Conservation (phyloP, 2,113 vertebrate species). For the Symphodus melops region DNA sequence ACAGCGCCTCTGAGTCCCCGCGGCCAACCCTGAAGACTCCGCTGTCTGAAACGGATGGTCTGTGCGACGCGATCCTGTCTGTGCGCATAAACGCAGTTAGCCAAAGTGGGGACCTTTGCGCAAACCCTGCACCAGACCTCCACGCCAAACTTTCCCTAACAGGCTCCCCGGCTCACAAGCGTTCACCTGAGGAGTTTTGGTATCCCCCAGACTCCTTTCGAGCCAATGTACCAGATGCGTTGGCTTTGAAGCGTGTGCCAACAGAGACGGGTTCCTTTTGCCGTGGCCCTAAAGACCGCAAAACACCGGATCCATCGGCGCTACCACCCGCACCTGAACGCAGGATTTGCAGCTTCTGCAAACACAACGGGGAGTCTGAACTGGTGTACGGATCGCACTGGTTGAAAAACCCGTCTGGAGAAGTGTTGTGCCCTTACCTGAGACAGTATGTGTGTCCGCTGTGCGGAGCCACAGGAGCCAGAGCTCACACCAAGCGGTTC, state of each 20-base stretch:
- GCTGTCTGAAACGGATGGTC: neutral
- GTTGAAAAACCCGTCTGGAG: conserved; percentile 82
- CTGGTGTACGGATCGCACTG: conserved; percentile 84
- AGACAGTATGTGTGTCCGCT: conserved; percentile 87
- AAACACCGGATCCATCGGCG: neutral
- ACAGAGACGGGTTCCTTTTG: neutral
- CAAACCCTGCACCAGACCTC: neutral
- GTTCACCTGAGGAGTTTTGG: neutral
- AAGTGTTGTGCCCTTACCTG: conserved; percentile 87
- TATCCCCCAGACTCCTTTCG: too few species aligned
- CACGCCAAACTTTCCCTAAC: fast-evolving
- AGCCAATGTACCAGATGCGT: fast-evolving
- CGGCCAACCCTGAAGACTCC: neutral
- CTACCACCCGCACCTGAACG: neutral
- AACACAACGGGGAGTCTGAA: conserved; percentile 87
- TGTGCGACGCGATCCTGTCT: neutral
- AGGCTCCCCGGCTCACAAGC: neutral
- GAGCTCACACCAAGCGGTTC: conserved; percentile 90
- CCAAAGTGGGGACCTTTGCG: neutral
- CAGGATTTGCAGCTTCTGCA: conserved; percentile 87
- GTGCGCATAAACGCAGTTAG: neutral
- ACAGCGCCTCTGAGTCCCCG: neutral
- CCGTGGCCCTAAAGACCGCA: conserved; percentile 15
- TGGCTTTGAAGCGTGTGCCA: neutral
- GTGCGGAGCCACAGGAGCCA: conserved; percentile 85